Evolutionary conservation across 2,113 vertebrate species (phyloP).

Genomic region (Indicator indicator): DNA sequence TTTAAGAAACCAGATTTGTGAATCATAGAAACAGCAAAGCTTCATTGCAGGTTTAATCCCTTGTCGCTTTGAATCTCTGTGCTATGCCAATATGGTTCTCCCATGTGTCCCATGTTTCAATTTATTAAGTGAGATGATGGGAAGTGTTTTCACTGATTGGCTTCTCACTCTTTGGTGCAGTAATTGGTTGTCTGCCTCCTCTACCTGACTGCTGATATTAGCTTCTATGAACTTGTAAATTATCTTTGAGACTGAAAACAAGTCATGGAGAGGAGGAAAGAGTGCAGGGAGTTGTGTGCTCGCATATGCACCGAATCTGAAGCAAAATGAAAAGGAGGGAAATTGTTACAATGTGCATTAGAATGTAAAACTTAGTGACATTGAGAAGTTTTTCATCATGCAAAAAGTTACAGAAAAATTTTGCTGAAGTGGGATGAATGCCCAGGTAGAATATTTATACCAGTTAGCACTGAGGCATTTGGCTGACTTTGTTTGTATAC

Average conservation of each 20-base stretch:
- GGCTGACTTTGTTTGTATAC: neutral
- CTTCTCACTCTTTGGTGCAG: neutral
- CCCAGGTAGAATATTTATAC: neutral
- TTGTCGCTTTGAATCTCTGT: neutral
- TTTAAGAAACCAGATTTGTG: neutral
- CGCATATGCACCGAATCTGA: neutral
- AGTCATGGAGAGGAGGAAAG: neutral
- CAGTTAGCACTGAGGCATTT: neutral
- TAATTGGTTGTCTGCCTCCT: neutral
- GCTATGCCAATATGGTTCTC: rapidly evolving
- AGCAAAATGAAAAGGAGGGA: neutral
- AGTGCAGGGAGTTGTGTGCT: neutral
- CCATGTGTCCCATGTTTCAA: neutral
- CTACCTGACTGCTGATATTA: neutral
- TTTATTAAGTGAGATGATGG: neutral
- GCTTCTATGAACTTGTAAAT: neutral
- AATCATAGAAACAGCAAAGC: neutral
- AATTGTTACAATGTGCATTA: neutral
- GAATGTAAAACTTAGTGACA: neutral
- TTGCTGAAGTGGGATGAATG: neutral
- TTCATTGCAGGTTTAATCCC: neutral
- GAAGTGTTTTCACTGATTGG: neutral
- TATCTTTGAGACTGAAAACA: neutral
- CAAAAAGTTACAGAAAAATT: neutral
- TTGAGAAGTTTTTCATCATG: neutral